Percentiles rank a stretch among this genome's conserved stretches.
These are phyloP conservation scores for Vanacampus margaritifer DNA, from an alignment of 2,113 vertebrate genomes.

Conservation along the genomic window DNA sequence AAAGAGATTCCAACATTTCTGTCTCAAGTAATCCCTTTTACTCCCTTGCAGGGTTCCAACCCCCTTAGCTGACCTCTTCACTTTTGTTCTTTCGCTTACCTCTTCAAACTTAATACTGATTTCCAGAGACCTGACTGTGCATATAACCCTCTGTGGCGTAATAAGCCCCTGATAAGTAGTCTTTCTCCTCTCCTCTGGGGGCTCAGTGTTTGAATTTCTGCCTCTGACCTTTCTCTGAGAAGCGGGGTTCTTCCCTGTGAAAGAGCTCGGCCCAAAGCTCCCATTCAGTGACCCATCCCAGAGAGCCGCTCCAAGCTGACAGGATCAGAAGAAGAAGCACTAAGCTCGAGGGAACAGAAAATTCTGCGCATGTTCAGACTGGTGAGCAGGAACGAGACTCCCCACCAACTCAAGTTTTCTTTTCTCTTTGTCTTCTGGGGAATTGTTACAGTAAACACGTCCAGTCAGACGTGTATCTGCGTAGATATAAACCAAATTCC, in stretches of 20 bases:
- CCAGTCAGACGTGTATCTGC: constrained; percentile 13
- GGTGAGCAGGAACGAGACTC: constrained; percentile 32
- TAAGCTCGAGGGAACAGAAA: constrained; percentile 40
- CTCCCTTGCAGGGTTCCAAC: constrained; percentile 28
- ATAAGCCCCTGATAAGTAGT: constrained; percentile 55
- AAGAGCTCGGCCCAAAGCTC: constrained; percentile 44
- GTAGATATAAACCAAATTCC: constrained; percentile 17
- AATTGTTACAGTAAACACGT: constrained; percentile 21
- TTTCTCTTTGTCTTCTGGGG: neutral
- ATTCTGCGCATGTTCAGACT: constrained; percentile 40
- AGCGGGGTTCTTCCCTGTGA: constrained; percentile 47
- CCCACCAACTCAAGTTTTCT: constrained; percentile 18
- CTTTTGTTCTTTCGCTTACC: constrained; percentile 17
- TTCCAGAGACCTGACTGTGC: constrained; percentile 53
- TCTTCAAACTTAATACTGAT: constrained; percentile 47
- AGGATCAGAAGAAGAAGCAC: constrained; percentile 51
- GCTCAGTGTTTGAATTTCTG: constrained; percentile 37
- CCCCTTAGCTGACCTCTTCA: constrained; percentile 21
- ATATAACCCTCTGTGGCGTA: constrained; percentile 42
- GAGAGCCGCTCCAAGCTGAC: constrained; percentile 45
- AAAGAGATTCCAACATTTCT: constrained; percentile 36
- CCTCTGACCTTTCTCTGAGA: constrained; percentile 58
- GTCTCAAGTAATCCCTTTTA: constrained; percentile 47
- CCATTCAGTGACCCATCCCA: constrained; percentile 45
- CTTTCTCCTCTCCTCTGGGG: constrained; percentile 42